Conservation (phyloP, 2,113 vertebrate species). For the Polypterus senegalus region DNA sequence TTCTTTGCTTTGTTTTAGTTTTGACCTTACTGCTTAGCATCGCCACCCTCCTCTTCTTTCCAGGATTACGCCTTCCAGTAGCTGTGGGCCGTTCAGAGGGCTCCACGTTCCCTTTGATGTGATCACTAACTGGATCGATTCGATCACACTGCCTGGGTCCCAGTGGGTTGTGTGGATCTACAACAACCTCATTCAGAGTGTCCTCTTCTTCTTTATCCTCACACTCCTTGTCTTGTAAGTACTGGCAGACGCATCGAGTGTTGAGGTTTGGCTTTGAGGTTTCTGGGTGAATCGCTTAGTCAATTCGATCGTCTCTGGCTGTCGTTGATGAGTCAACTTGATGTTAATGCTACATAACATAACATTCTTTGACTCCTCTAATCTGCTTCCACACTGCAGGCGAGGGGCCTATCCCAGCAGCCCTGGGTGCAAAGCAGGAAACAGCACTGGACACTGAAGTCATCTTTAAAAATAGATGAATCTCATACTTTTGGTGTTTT, state of each 20-base stretch:
- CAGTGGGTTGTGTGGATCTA: constrained; percentile 76
- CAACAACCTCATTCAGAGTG: constrained; percentile 59
- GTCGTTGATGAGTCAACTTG: no score
- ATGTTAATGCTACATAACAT: no score
- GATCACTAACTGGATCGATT: constrained; percentile 55
- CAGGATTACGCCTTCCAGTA: constrained; percentile 68
- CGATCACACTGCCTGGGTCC: constrained; percentile 11
- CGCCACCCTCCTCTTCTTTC: neutral
- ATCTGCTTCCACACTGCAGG: no score
- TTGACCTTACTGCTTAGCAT: constrained; percentile 2
- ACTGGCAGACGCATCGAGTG: neutral
- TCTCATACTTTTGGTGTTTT: no score
- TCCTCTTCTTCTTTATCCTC: constrained; percentile 76
- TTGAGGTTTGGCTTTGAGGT: no score
- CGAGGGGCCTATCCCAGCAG: no score
- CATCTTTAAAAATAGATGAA: no score
- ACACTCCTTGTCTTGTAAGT: constrained; percentile 68
- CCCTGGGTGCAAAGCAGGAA: no score
- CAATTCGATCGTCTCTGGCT: no score
- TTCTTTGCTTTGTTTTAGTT: neutral
- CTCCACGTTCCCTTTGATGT: constrained; percentile 53
- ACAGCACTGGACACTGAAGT: no score
- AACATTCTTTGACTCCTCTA: no score
- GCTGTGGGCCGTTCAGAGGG: constrained; percentile 76
- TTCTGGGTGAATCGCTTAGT: no score